A percentile compares a stretch with the other conserved stretches of the same genome.
These are phyloP conservation scores for Octopus sinensis DNA, from an alignment of 1,140 invertebrate species.

Conservation along the genomic window DNA sequence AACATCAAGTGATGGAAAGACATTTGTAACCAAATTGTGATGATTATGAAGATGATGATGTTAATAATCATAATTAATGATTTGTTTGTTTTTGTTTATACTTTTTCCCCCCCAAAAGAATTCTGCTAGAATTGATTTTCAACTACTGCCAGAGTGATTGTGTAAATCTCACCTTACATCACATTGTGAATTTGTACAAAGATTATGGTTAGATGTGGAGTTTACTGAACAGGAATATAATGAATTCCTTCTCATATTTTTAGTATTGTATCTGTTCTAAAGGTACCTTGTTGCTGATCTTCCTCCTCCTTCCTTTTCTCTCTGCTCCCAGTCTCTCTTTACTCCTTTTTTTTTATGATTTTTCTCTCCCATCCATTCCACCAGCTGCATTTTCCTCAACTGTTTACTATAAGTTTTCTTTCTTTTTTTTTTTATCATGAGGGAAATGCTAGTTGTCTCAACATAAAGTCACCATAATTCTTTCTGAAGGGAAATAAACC, in stretches of 20 bases:
- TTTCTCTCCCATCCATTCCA: no score
- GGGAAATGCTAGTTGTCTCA: no score
- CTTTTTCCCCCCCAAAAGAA: neutral
- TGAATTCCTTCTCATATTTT: neutral
- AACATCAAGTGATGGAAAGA: neutral
- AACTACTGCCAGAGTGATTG: neutral
- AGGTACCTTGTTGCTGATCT: neutral
- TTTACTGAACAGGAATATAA: neutral
- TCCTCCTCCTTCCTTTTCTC: no score
- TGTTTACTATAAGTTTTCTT: no score
- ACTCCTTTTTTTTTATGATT: no score
- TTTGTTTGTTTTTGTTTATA: neutral
- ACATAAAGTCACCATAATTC: no score
- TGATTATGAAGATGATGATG: neutral
- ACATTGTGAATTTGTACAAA: neutral
- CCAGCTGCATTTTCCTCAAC: no score
- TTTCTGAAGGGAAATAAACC: no score
- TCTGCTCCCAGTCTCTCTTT: no score
- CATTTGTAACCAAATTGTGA: neutral
- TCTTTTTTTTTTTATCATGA: no score
- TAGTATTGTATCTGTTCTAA: conserved; percentile 7
- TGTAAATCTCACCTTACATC: neutral
- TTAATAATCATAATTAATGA: neutral
- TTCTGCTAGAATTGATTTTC: neutral
- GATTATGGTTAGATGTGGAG: neutral